These are phyloP conservation scores for Corvus cornix DNA, from an alignment of 2,113 vertebrate species.

Conservation along the genomic window DNA sequence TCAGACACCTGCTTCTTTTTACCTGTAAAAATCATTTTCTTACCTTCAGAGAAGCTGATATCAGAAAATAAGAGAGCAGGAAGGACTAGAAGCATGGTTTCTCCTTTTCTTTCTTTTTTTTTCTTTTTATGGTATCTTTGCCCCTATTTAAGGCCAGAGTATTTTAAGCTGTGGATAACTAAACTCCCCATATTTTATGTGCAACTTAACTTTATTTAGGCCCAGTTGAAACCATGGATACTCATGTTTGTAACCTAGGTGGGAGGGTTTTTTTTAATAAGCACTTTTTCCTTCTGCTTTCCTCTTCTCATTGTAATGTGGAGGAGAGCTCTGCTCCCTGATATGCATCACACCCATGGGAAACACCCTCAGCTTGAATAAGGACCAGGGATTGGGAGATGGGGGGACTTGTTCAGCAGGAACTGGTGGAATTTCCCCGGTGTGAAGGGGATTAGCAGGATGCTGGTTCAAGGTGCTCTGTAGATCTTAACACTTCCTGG, in stretches of 20 bases:
- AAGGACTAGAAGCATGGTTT: not conserved
- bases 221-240: not conserved
- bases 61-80: not conserved
- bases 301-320: not conserved
- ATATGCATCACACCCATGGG: not conserved
- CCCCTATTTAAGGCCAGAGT: not conserved
- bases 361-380: not conserved
- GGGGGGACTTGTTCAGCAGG: not conserved
- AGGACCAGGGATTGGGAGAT: not conserved
- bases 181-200: not conserved
- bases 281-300: not conserved
- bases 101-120: no score
- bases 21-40: not conserved
- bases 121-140: not conserved
- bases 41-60: not conserved
- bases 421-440: not conserved
- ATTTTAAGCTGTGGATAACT: not conserved
- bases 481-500: not conserved
- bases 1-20: not conserved
- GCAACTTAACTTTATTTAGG: not conserved
- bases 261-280: not conserved
- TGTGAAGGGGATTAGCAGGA: not conserved
- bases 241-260: not conserved
- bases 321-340: not conserved
- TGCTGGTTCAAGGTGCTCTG: not conserved